A percentile compares a stretch with the other conserved stretches of the same genome.
phyloP scores from a whole-genome alignment of 2,113 vertebrate species.

The Clarias batrachus region DNA sequence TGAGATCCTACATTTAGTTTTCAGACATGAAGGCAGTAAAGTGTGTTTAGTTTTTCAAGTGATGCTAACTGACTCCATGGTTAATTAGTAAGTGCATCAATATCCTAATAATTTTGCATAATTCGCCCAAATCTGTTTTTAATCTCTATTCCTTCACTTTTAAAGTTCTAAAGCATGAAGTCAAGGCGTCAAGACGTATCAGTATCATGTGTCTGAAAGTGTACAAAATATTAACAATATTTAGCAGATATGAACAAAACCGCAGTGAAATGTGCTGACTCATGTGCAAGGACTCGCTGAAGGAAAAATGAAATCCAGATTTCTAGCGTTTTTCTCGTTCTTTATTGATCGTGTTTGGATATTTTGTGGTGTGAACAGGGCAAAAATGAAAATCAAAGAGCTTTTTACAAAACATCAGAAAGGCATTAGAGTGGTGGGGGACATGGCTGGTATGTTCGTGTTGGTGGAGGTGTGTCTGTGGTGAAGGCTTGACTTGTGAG shows the following conservation, averaged over 20 bases:
- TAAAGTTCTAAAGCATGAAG: background rate
- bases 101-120: background rate
- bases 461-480: background rate
- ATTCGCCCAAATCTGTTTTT: background rate
- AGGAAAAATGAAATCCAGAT: constrained; percentile 25
- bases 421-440: constrained; percentile 40
- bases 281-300: constrained; percentile 1
- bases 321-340: constrained; percentile 2
- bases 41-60: too few species aligned
- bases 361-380: background rate
- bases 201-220: background rate
- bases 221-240: background rate
- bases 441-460: background rate
- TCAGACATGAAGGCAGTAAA: background rate
- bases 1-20: background rate
- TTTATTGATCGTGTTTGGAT: constrained; percentile 32
- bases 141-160: background rate
- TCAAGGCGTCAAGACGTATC: background rate
- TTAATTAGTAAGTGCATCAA: too few species aligned
- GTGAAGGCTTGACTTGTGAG: background rate
- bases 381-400: constrained; percentile 37
- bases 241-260: background rate
- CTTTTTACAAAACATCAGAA: constrained; percentile 29
- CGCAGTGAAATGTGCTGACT: background rate
- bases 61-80: too few species aligned